Evolutionary conservation across 2,888 invertebrate genomes (phyloP).

Genomic region (Epirrhoe alternata): DNA sequence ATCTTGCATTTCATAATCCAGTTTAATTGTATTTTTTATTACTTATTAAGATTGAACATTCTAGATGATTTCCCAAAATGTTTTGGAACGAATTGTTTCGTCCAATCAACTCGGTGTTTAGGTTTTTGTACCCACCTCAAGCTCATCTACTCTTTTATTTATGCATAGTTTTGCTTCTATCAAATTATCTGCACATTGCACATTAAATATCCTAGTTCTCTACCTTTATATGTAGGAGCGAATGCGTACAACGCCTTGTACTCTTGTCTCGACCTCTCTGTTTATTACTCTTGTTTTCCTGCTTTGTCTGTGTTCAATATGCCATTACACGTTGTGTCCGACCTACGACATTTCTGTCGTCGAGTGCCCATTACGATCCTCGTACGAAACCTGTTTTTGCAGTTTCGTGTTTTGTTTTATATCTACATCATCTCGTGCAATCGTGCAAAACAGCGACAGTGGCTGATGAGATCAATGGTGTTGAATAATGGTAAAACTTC

Average conservation of each 20-base stretch:
- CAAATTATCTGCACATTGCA: no score
- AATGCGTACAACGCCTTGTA: conserved; percentile 52
- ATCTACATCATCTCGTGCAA: conserved; percentile 33
- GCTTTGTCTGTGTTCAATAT: conserved; percentile 49
- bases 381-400: conserved; percentile 48
- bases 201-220: conserved; percentile 25
- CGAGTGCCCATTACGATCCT: conserved; percentile 46
- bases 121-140: conserved; percentile 32
- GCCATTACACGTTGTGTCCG: conserved; percentile 46
- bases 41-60: conserved; percentile 2
- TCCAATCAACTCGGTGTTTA: conserved; percentile 10
- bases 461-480: conserved; percentile 43
- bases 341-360: conserved; percentile 49
- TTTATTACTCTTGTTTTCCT: conserved; percentile 56
- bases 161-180: no score
- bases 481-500: conserved; percentile 54
- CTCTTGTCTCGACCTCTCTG: conserved; percentile 49
- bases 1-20: conserved; percentile 17
- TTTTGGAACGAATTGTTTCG: not conserved
- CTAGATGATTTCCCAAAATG: not conserved
- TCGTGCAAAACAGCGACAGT: conserved; percentile 18
- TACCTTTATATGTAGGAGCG: conserved; percentile 46
- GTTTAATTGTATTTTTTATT: conserved; percentile 19
- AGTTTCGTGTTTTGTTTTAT: conserved; percentile 33
- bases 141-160: conserved; percentile 37